Conservation (phyloP, 2,888 invertebrate genomes). For the Caenorhabditis macrosperma region DNA sequence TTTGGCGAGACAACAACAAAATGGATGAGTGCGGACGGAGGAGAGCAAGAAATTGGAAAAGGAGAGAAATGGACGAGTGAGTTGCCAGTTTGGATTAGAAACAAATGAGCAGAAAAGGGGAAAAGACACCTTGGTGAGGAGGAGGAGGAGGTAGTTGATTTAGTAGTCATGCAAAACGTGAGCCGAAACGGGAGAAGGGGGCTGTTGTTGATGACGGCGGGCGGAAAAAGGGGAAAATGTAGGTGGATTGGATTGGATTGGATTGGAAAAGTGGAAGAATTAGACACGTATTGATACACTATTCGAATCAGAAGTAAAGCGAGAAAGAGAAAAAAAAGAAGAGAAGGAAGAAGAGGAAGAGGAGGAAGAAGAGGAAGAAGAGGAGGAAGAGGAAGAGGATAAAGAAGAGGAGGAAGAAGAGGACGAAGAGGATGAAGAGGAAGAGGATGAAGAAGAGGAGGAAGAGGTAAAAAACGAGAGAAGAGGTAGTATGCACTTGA, state of each 20-base stretch:
- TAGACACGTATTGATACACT: conserved; percentile 1
- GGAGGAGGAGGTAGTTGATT: background rate
- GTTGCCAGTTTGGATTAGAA: conserved; percentile 16
- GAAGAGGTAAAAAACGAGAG: conserved; percentile 2
- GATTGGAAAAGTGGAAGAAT: background rate
- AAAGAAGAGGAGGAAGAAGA: background rate
- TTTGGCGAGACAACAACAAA: conserved; percentile 19
- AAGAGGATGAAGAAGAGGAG: background rate
- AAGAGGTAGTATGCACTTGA: background rate
- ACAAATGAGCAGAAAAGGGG: conserved; percentile 25
- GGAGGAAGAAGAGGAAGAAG: too few relatives aligned
- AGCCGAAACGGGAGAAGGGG: background rate
- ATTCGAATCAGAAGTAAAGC: background rate
- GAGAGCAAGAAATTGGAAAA: conserved; percentile 1
- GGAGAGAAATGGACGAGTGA: conserved; percentile 6
- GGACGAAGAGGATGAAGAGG: background rate
- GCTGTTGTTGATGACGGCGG: background rate
- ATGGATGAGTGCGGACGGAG: conserved; percentile 18
- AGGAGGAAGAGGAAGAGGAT: background rate
- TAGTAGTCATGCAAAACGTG: conserved; percentile 9
- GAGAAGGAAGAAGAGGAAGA: too few relatives aligned
- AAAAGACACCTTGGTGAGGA: conserved; percentile 5
- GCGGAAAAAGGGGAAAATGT: background rate
- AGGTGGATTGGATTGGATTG: background rate
- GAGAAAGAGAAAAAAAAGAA: too few relatives aligned